phyloP scores from a whole-genome alignment of 2,113 vertebrate species.

The Beaufortia kweichowensis region DNA sequence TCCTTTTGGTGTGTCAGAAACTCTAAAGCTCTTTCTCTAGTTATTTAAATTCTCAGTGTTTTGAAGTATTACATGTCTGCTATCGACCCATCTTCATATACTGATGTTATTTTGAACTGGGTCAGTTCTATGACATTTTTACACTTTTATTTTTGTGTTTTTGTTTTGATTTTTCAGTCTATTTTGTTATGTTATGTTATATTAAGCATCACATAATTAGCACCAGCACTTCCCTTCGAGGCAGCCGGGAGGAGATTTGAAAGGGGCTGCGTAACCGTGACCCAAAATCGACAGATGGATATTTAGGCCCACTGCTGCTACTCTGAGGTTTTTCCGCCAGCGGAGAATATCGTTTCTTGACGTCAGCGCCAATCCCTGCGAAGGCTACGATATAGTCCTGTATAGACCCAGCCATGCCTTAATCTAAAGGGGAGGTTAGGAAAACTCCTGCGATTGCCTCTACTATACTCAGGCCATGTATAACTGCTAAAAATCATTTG shows the following conservation, averaged over 20 bases:
- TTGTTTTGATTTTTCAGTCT: slow-evolving; percentile 5
- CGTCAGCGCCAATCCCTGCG: background rate
- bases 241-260: slow-evolving; percentile 10
- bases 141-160: background rate
- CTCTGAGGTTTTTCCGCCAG: slow-evolving; percentile 32
- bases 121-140: background rate
- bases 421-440: slow-evolving; percentile 13
- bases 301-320: slow-evolving; percentile 33
- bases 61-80: background rate
- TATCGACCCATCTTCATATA: background rate
- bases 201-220: slow-evolving; percentile 1
- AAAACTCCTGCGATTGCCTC: slow-evolving; percentile 13
- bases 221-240: slow-evolving; percentile 19
- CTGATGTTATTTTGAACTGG: slow-evolving; percentile 1
- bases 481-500: slow-evolving; percentile 16
- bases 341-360: slow-evolving; percentile 13
- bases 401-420: slow-evolving; percentile 36
- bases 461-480: slow-evolving; percentile 26
- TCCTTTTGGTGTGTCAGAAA: background rate
- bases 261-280: background rate
- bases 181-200: slow-evolving; percentile 7
- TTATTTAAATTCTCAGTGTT: slow-evolving; percentile 11
- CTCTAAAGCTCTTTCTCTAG: background rate
- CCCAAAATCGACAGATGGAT: slow-evolving; percentile 28
- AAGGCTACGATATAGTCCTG: background rate